Base-by-base conservation (phyloP, 2,113 vertebrate genomes). In the Oncorhynchus clarkii region DNA sequence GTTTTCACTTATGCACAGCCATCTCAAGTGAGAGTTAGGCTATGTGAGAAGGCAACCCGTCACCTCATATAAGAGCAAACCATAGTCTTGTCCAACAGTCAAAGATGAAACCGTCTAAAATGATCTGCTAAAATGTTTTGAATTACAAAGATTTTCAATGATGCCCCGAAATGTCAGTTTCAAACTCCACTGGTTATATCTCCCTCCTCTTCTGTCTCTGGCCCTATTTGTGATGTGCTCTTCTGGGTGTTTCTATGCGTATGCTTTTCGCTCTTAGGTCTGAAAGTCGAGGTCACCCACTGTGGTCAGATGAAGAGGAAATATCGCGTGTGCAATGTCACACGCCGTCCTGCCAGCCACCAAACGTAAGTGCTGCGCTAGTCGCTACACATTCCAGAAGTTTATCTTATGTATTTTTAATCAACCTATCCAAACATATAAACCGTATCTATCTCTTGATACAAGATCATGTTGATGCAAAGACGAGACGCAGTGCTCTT, bases 281-380 rank as follows among this genome's bases (percentile, higher is more conserved):
- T 99, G 62, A 99, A 99, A 89, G 98, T 99, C 67, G 98, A 99
- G 88, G 97, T 99, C 82, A 99, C 98, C 67, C 98, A 99, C 73
- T 99, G 97, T 81, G 97, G 98, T 70, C 97, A 99, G 91, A 99
- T 99, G 98, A 99, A 99, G 92, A 97, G 98, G 86, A 99, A 99
- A 90, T 99, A 99, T 68, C 90, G 98, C 65, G 98, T 99, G 78
- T 99, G 98, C 85, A 99, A 99, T 14, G 98, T 99, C 67, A 99
- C 97, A 0, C 96, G 98, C 57, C 91, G 97, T 49, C 98, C 98
- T 75, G 98, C 98, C 88, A 99, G 97, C 84, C 98, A 99, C 85
- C 98, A 99, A 90, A 99, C 98, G 98, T 99, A 92, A 31, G 96
- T 75, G 9, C 0, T 2, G 2, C 2, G 16, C 16, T 22, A 3